Evolutionary conservation across 2,888 invertebrate species (phyloP), one percentile per base, ranked within the genome.

Genomic region (Polydrusus pterygomalis): DNA sequence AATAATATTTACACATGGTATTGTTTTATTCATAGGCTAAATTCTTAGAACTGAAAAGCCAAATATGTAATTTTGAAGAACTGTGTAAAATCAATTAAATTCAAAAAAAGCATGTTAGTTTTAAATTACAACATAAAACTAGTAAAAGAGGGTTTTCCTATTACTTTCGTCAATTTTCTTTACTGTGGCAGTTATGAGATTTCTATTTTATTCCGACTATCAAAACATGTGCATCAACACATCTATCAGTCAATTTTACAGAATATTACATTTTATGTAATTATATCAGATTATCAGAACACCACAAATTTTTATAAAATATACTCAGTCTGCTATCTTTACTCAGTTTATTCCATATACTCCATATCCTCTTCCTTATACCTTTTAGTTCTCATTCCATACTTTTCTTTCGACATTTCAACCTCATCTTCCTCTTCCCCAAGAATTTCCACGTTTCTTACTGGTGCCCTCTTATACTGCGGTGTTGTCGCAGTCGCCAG

Each of bases 391-490:
- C 82, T 81, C 10, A 64, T 63, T 38, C 70, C 67, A 38, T 45
- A 74, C n/a, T 47, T 25, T 17, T 56, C 47, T 60, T 58, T 75
- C n/a, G 65, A 56, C 67, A 58, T 15, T 20, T 64, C 60, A 34
- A 40, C 25, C n/a, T 79, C 89, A 81, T 75, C 90, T 84, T 77
- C 81, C 73, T 92, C 93, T 82, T 93, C 93, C 0, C 92, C 92
- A 38, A 94, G 87, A 80, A 94, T 93, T 85, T 94, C 93, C 30
- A 94, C 92, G 84, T 93, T 94, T 80, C 94, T 89, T 18, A 93
- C 91, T 68, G 92, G 92, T 80, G 90, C 90, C 80, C 90, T 85
- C 79, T 91, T 88, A 72, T 90, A 87, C 43, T 86, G 82, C 1
- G 90, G 89, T 2, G 89, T 89, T 64, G 90, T 88, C 0, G 89